phyloP scores from a whole-genome alignment of 2,797 vertebrate species.

The Diplodus puntazzo region DNA sequence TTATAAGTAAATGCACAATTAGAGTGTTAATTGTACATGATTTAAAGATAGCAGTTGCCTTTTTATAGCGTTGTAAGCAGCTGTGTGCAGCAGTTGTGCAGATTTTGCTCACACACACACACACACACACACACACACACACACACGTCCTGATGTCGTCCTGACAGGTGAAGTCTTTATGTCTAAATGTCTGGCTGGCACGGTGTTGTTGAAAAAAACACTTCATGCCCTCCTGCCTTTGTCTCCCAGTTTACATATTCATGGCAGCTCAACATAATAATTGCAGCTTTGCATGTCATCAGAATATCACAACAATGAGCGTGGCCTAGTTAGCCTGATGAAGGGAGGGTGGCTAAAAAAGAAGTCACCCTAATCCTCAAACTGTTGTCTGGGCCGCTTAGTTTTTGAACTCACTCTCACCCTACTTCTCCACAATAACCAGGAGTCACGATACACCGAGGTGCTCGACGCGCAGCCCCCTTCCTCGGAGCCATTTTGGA shows the following conservation, averaged over 20 bases:
- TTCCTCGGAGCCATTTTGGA: conserved; percentile 77
- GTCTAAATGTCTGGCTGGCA: conserved; percentile 35
- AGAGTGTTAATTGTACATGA: background rate
- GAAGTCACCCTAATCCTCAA: conserved; percentile 74
- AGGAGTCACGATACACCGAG: conserved; percentile 42
- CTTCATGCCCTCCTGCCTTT: conserved; percentile 51
- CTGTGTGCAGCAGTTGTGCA: background rate
- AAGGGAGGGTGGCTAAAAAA: conserved; percentile 53
- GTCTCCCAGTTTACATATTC: conserved; percentile 68
- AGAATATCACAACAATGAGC: conserved; percentile 76
- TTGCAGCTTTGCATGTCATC: conserved; percentile 78
- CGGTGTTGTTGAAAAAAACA: conserved; percentile 38
- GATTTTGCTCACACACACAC: background rate
- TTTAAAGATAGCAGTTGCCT: too few relatives aligned
- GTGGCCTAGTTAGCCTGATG: conserved; percentile 73
- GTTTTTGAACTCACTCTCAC: conserved; percentile 51
- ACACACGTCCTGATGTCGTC: background rate
- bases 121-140: background rate
- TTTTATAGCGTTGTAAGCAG: too few relatives aligned
- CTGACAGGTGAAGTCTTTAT: conserved; percentile 28
- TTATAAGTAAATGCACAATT: background rate
- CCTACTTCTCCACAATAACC: conserved; percentile 48
- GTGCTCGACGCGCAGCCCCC: conserved; percentile 37
- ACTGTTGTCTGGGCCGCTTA: conserved; percentile 49
- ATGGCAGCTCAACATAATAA: conserved; percentile 59